A percentile compares a stretch with the other conserved stretches of the same genome.
These are phyloP conservation scores for Cliona cf. orientalis DNA, from an alignment of 37 sponge, comb jelly and placozoan genomes.

Conservation along the genomic window DNA sequence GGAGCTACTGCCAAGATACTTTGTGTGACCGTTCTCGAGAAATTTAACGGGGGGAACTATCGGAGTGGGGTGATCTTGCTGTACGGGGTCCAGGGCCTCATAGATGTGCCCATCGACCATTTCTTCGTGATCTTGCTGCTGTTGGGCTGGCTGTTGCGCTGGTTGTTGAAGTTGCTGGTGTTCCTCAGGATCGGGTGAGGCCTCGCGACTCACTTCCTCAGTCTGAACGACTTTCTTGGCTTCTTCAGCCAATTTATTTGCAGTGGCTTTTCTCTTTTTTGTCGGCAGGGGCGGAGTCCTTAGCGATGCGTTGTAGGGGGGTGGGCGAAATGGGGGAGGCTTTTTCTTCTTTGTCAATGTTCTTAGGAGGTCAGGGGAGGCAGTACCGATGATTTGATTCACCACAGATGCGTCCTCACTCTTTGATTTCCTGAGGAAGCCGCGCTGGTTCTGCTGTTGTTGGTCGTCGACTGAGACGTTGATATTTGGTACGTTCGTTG, in stretches of 20 bases:
- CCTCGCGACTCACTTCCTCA: conserved; percentile 4
- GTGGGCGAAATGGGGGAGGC: conserved; percentile 26
- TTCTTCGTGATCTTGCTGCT: not conserved
- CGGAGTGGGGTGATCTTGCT: no score
- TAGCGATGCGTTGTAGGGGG: not conserved
- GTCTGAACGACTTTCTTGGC: not conserved
- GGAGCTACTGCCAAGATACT: no score
- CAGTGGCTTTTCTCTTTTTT: conserved; percentile 2
- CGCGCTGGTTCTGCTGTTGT: not conserved
- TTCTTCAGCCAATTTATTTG: not conserved
- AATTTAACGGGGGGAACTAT: no score
- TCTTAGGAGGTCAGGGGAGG: no score
- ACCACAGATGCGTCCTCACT: conserved; percentile 4
- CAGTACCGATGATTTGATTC: not conserved
- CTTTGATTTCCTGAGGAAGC: not conserved
- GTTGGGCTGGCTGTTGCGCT: not conserved
- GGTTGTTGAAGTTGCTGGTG: no score
- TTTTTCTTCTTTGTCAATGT: conserved; percentile 32
- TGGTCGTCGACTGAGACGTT: not conserved
- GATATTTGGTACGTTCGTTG: not conserved
- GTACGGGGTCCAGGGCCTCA: conserved; percentile 4
- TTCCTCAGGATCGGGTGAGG: no score
- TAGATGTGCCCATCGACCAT: not conserved
- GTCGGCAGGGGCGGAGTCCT: conserved; percentile 4
- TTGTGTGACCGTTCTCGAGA: no score